Percentiles rank a stretch among this genome's conserved stretches.
Conservation (phyloP, 1,140 invertebrate genomes). For the Drosophila gunungcola region DNA sequence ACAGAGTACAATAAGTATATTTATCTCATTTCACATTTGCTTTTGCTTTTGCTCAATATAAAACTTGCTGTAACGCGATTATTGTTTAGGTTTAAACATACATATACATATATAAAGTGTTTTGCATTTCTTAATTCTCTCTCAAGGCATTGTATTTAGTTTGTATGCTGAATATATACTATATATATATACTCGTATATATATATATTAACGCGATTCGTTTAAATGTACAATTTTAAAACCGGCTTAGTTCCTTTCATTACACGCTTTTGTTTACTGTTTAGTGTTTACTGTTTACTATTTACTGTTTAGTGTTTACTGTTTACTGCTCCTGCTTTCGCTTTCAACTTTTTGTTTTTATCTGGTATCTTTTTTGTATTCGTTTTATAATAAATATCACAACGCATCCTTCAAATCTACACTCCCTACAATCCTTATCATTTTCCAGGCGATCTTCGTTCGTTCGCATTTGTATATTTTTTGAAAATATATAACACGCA, state of each 20-base stretch:
- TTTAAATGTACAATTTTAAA: conserved; percentile 83
- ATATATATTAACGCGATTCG: conserved; percentile 35
- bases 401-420: conserved; percentile 73
- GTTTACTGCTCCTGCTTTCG: conserved; percentile 37
- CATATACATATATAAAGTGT: conserved; percentile 59
- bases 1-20: conserved; percentile 56
- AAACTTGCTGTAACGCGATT: conserved; percentile 54
- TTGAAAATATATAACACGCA: conserved; percentile 75
- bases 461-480: conserved; percentile 65
- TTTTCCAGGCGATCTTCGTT: conserved; percentile 48
- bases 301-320: not conserved
- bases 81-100: conserved; percentile 53
- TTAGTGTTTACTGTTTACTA: too few species aligned
- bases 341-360: conserved; percentile 35
- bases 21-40: conserved; percentile 52
- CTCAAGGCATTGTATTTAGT: conserved; percentile 75
- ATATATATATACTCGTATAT: not conserved
- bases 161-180: conserved; percentile 46
- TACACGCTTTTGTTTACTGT: conserved; percentile 59
- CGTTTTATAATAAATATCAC: conserved; percentile 84
- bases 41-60: conserved; percentile 60
- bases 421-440: conserved; percentile 43
- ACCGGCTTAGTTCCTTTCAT: conserved; percentile 81
- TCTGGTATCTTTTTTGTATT: conserved; percentile 54
- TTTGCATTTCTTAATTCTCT: conserved; percentile 72